phyloP scores from a whole-genome alignment of 2,797 vertebrate species.

The Phataginus tetradactyla region DNA sequence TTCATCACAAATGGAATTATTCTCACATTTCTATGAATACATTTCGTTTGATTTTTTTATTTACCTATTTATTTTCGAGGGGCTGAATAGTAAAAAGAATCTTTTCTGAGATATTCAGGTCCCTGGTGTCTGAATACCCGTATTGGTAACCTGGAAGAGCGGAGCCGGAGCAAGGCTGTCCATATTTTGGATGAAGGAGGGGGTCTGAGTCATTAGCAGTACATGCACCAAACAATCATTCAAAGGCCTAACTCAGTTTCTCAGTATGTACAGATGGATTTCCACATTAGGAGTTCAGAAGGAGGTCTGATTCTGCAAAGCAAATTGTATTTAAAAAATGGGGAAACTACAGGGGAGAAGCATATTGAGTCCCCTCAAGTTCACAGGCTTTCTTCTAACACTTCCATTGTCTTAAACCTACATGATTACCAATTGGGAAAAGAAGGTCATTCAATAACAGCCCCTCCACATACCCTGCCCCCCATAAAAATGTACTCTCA shows the following conservation, averaged over 20 bases:
- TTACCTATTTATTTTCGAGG: conserved; percentile 71
- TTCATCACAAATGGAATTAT: conserved; percentile 57
- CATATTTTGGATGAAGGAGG: conserved; percentile 52
- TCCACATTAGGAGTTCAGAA: background rate
- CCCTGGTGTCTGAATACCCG: background rate
- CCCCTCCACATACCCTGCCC: rapidly evolving
- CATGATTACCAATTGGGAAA: background rate
- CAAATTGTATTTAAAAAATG: background rate
- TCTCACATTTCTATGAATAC: conserved; percentile 73
- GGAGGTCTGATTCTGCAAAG: background rate
- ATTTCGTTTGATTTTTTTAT: conserved; percentile 62
- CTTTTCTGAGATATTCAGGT: background rate
- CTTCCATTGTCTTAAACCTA: background rate
- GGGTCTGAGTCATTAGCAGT: conserved; percentile 60
- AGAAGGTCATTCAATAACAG: background rate
- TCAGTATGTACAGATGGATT: background rate
- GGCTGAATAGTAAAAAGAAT: conserved; percentile 61
- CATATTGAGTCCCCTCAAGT: background rate
- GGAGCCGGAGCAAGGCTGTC: conserved; percentile 56
- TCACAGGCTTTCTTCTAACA: background rate
- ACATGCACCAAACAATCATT: background rate
- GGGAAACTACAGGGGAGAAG: background rate
- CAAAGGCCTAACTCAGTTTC: conserved; percentile 33
- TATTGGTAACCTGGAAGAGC: background rate
- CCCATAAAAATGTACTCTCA: background rate